A percentile compares a stretch with the other conserved stretches of the same genome.
phyloP scores from a whole-genome alignment of 2,888 invertebrate species.

The Orchesellides sinensis region DNA sequence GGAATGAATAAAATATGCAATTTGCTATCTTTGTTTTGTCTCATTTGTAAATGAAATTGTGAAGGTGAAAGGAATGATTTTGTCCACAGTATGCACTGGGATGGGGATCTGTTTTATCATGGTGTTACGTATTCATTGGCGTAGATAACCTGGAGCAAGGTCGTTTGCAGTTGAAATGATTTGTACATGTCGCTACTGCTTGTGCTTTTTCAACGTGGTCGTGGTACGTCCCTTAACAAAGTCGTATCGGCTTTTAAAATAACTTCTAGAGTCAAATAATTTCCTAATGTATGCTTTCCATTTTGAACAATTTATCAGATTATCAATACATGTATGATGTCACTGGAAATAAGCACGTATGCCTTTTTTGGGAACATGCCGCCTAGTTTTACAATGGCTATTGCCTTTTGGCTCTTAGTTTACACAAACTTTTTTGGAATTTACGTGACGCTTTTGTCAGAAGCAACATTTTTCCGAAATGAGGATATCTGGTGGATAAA shows the following conservation, averaged over 20 bases:
- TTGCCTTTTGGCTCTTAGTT: conserved; percentile 45
- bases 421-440: conserved; percentile 44
- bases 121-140: too few relatives aligned
- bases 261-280: too few relatives aligned
- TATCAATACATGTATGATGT: conserved; percentile 15
- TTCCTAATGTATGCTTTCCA: background rate
- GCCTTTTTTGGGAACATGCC: conserved; percentile 52
- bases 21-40: too few relatives aligned
- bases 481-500: conserved; percentile 55
- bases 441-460: conserved; percentile 18
- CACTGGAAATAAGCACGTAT: conserved; percentile 22
- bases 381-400: conserved; percentile 38
- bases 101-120: too few relatives aligned
- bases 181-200: conserved; percentile 46
- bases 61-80: too few relatives aligned
- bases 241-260: background rate
- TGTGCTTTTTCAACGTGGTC: conserved; percentile 41
- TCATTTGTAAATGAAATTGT: too few relatives aligned
- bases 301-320: background rate
- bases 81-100: too few relatives aligned
- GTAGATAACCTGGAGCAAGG: too few relatives aligned
- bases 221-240: conserved; percentile 20
- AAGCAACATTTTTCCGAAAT: conserved; percentile 29
- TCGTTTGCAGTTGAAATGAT: too few relatives aligned
- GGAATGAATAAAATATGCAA: too few relatives aligned